These are phyloP conservation scores for Diprion similis DNA, from an alignment of 1,140 invertebrate genomes.

Conservation along the genomic window DNA sequence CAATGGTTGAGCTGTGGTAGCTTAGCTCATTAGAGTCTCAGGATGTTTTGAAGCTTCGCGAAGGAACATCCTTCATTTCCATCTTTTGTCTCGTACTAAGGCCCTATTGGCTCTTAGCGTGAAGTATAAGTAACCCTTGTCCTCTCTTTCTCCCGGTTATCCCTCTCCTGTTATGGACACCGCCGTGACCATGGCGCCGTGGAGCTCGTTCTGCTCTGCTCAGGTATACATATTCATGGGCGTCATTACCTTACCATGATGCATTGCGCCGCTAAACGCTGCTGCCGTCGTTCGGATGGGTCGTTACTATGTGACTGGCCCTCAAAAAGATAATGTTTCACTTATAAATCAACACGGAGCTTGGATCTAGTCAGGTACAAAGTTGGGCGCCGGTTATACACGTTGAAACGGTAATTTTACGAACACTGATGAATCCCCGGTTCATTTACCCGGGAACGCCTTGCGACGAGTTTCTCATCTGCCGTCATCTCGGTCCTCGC, in stretches of 20 bases:
- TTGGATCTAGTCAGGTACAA: background rate
- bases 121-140: background rate
- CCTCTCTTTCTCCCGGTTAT: background rate
- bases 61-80: background rate
- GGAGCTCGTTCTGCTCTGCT: background rate
- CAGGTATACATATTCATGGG: slow-evolving; percentile 7
- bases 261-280: slow-evolving; percentile 3
- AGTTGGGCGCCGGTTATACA: background rate
- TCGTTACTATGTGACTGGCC: slow-evolving; percentile 2
- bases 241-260: slow-evolving; percentile 2
- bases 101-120: background rate
- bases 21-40: background rate
- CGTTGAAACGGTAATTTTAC: slow-evolving; percentile 4
- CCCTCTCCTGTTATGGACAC: background rate
- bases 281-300: background rate
- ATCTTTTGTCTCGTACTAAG: background rate
- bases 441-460: background rate
- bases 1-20: background rate
- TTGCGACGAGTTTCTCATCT: background rate
- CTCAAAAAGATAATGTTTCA: slow-evolving; percentile 6
- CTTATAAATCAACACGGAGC: background rate
- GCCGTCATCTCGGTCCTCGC: background rate
- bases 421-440: background rate
- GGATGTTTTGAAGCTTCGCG: background rate
- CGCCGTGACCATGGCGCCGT: background rate